Evolutionary conservation across 2,113 vertebrate species (phyloP).

Genomic region (Silurus glanis): DNA sequence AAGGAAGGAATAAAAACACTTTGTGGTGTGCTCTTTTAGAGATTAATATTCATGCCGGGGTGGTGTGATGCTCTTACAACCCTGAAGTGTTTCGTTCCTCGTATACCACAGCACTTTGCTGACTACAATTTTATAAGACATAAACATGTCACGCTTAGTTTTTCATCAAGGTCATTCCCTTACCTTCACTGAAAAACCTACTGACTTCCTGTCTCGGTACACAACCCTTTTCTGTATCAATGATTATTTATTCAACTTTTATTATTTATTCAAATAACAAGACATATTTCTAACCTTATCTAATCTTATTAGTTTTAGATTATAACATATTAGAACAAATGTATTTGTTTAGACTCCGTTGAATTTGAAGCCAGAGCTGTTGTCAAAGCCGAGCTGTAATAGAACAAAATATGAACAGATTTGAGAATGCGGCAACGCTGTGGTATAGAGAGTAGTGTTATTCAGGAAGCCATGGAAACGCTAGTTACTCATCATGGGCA

Average conservation of each 20-base stretch:
- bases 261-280: background rate
- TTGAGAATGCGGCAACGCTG: background rate
- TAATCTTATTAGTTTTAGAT: background rate
- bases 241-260: background rate
- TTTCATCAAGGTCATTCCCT: background rate
- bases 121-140: background rate
- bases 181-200: background rate
- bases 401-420: background rate
- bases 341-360: background rate
- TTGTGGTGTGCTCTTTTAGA: background rate
- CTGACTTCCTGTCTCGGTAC: background rate
- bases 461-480: constrained; percentile 51
- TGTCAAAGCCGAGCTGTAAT: background rate
- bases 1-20: constrained; percentile 2
- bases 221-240: background rate
- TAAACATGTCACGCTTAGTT: background rate
- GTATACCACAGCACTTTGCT: background rate
- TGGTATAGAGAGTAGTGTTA: constrained; percentile 29
- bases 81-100: background rate
- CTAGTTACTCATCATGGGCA: constrained; percentile 40
- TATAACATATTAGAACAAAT: background rate
- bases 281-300: background rate
- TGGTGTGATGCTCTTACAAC: background rate
- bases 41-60: background rate
- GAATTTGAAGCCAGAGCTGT: background rate